phyloP scores from a whole-genome alignment of 2,113 vertebrate species.

The Felis chaus region DNA sequence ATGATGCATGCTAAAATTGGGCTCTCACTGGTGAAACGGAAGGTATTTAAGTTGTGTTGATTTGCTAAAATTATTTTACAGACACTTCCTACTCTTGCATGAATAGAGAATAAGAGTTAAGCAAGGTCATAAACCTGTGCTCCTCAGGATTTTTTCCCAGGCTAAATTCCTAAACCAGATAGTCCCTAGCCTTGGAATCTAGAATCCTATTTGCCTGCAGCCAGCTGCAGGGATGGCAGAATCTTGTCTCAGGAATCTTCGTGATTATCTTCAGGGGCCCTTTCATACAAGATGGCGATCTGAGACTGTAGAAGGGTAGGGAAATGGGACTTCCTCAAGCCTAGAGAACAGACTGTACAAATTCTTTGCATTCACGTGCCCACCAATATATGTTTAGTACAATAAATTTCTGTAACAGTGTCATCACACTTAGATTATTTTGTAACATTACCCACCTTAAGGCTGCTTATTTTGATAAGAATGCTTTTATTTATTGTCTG shows the following conservation, averaged over 20 bases:
- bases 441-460: not conserved
- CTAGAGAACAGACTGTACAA: not conserved
- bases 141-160: not conserved
- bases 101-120: not conserved
- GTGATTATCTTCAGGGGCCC: not conserved
- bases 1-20: conserved; percentile 48
- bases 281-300: not conserved
- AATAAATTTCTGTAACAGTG: not conserved
- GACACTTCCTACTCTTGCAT: not conserved
- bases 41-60: not conserved
- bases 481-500: not conserved
- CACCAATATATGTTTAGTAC: not conserved
- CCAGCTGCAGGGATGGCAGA: not conserved
- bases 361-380: not conserved
- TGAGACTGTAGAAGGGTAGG: not conserved
- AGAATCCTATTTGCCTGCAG: not conserved
- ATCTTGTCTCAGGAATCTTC: not conserved
- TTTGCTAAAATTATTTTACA: conserved; percentile 13
- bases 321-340: not conserved
- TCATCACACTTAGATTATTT: not conserved
- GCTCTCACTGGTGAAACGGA: conserved; percentile 34
- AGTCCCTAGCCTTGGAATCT: not conserved
- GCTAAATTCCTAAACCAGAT: not conserved
- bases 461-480: not conserved
- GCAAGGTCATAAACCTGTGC: not conserved